Evolutionary conservation across 2,888 invertebrate species (phyloP), one percentile per base, ranked within the genome.

Genomic region (Sclerodermus sp.): DNA sequence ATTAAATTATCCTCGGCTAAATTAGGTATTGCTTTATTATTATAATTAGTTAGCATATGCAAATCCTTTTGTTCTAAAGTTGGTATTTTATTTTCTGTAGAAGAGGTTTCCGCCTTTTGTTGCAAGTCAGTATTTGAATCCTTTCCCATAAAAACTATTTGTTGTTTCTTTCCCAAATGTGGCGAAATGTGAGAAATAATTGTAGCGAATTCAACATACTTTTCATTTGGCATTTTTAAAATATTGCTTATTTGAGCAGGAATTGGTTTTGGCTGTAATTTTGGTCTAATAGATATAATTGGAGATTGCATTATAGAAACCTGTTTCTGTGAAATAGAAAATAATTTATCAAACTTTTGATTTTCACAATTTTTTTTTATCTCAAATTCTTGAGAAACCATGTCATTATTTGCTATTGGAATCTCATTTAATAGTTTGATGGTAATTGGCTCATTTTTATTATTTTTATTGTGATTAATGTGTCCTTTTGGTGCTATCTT

Each of bases 131-230:
- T 45, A 12, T 64, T 53, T 0, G 63, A 32, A 40, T 66, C 56
- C 14, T 68, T 63, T 6, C 58, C 64, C 2, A 73, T 53, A 32
- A 73, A 60, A 16, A 73, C 51, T 8, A 73, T 61, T 47, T 69
- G 68, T 23, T 70, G 69, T 10, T 60, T 63, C 13, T 55, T 60
- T 6, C 60, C 53, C 1, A 66, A 53, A 9, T 66, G 62, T 16
- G 64, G 55, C 2, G 74, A 62, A 36, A 73, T n/a, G 39, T 70
- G 65, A 39, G 57, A 61, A 17, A 74, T 67, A 37, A 74, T 59
- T 4, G 66, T 54, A 12, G 58, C 60, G 31, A 73, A 48, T 51
- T 64, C 60, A 4, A 67, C 45, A n/a, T 54, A 62, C 23, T 66
- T 66, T 0, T 64, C 45, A 36, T 63, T 15, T 70, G 67, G 13